Evolutionary conservation across 2,888 invertebrate species (phyloP).

Genomic region (Gerosis bhagava): DNA sequence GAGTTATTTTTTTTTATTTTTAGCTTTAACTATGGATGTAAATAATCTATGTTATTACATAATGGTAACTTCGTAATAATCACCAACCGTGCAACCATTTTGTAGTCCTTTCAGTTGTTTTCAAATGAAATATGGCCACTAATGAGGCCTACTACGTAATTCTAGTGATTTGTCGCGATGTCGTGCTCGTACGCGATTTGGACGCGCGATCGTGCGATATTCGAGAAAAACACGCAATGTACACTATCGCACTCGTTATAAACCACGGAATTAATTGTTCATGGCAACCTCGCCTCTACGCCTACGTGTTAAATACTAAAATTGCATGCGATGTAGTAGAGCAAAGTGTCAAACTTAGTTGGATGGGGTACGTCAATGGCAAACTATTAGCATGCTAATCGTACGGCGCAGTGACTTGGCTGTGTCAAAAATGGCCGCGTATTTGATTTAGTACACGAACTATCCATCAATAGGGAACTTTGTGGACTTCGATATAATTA

Average conservation of each 20-base stretch:
- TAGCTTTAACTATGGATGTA: neutral
- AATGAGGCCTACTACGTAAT: slow-evolving; percentile 64
- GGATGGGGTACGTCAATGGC: slow-evolving; percentile 6
- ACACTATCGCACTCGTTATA: slow-evolving; percentile 14
- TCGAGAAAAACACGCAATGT: slow-evolving; percentile 22
- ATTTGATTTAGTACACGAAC: slow-evolving; percentile 18
- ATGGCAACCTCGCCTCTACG: slow-evolving; percentile 8
- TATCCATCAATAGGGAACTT: slow-evolving; percentile 20
- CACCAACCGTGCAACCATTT: slow-evolving; percentile 21
- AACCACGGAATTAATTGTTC: slow-evolving; percentile 1
- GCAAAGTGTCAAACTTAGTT: too few relatives aligned
- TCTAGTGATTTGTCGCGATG: slow-evolving; percentile 64
- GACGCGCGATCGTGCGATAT: slow-evolving; percentile 27
- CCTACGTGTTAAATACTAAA: neutral
- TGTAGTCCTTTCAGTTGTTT: slow-evolving; percentile 29
- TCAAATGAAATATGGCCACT: slow-evolving; percentile 52
- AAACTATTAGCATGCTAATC: slow-evolving; percentile 10
- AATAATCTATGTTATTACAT: slow-evolving; percentile 3
- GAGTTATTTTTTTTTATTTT: neutral
- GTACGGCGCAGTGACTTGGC: neutral
- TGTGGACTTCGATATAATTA: slow-evolving; percentile 18
- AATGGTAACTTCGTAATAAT: slow-evolving; percentile 9
- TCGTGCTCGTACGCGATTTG: slow-evolving; percentile 41
- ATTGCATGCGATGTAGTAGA: slow-evolving; percentile 1
- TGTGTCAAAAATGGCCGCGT: slow-evolving; percentile 11